Conservation (phyloP, 1,140 invertebrate species). For the Sipha flava region DNA sequence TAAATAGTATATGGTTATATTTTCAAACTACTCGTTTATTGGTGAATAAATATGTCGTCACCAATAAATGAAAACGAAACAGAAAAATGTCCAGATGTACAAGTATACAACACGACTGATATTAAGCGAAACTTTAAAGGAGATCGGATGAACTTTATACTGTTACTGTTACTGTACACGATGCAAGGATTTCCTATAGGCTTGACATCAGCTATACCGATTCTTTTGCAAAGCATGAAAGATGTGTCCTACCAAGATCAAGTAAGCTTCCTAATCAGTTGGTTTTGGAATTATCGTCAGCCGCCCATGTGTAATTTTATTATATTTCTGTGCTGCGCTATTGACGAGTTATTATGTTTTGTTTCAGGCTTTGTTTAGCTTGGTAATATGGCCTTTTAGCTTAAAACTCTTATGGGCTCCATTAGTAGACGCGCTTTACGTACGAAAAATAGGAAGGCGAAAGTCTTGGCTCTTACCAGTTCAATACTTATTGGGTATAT, state of each 20-base stretch:
- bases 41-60: neutral
- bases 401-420: constrained; percentile 97
- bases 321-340: neutral
- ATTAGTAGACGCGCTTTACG: constrained; percentile 88
- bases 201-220: constrained; percentile 82
- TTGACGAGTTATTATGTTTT: neutral
- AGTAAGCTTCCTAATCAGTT: constrained; percentile 43
- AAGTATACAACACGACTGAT: too few relatives aligned
- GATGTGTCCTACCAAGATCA: constrained; percentile 74
- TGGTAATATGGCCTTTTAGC: constrained; percentile 96
- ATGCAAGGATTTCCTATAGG: constrained; percentile 95
- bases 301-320: neutral
- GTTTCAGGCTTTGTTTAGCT: constrained; percentile 93
- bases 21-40: too few relatives aligned
- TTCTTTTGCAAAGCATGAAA: constrained; percentile 84
- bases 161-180: constrained; percentile 85
- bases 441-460: constrained; percentile 71
- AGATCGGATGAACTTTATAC: constrained; percentile 66
- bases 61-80: neutral
- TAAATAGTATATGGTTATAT: too few relatives aligned
- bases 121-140: constrained; percentile 44
- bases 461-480: constrained; percentile 96
- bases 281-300: neutral
- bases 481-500: constrained; percentile 73
- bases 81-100: neutral